These are phyloP conservation scores for Verasper variegatus DNA, from an alignment of 2,113 vertebrate genomes.

Conservation along the genomic window DNA sequence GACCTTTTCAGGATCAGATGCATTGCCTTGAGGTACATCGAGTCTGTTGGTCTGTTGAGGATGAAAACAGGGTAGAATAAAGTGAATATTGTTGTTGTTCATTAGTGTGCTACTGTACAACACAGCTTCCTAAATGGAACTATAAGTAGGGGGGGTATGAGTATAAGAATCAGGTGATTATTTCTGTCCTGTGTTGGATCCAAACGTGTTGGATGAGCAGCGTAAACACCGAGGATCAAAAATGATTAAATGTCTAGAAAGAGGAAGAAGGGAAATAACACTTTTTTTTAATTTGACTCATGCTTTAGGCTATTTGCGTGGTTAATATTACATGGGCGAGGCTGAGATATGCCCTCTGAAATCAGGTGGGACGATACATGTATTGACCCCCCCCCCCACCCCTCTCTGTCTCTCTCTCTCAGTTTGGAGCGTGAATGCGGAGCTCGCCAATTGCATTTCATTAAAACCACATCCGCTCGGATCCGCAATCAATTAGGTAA, in stretches of 20 bases:
- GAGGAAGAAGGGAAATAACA: conserved; percentile 71
- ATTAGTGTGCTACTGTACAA: background rate
- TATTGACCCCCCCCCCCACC: conserved; percentile 57
- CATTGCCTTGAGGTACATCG: conserved; percentile 51
- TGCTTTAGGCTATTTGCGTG: conserved; percentile 79
- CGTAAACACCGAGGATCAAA: conserved; percentile 39
- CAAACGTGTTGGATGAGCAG: conserved; percentile 7
- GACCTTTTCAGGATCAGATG: conserved; percentile 48
- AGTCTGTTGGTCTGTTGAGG: conserved; percentile 17
- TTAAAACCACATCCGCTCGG: conserved; percentile 62
- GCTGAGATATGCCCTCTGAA: conserved; percentile 67
- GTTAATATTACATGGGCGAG: conserved; percentile 73
- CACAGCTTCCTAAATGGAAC: background rate
- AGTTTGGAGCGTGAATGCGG: conserved; percentile 51
- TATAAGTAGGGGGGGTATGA: background rate
- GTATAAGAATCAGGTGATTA: background rate
- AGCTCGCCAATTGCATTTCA: conserved; percentile 75
- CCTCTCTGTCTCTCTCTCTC: conserved; percentile 12
- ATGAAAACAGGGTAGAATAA: conserved; percentile 13
- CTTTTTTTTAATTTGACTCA: conserved; percentile 70
- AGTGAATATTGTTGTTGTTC: background rate
- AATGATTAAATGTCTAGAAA: conserved; percentile 76
- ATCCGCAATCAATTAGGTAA: conserved; percentile 74
- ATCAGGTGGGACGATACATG: conserved; percentile 71
- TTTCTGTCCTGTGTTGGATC: background rate